phyloP scores from a whole-genome alignment of 2,797 vertebrate species.

The Aulostomus chinensis region DNA sequence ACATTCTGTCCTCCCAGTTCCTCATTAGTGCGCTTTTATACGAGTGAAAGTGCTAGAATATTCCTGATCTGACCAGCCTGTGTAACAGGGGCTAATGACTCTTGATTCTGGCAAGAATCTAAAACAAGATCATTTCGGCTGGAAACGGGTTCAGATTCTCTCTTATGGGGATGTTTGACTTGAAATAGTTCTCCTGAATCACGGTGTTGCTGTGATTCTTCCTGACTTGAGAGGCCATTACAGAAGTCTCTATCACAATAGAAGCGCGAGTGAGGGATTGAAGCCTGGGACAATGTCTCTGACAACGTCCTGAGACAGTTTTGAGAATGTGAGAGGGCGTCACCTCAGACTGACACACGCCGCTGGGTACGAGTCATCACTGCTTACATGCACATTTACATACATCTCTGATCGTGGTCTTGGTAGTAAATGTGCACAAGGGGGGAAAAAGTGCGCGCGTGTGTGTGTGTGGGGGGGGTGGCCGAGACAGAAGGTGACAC shows the following conservation, averaged over 20 bases:
- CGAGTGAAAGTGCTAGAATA: no score
- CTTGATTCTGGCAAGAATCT: no score
- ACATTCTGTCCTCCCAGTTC: no score
- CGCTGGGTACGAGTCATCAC: slow-evolving; percentile 15
- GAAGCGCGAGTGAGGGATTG: no score
- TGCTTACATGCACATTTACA: slow-evolving; percentile 7
- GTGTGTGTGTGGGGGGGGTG: background rate
- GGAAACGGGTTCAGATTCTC: no score
- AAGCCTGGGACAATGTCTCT: background rate
- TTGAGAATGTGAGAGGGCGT: slow-evolving; percentile 22
- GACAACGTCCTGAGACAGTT: background rate
- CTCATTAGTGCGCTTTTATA: no score
- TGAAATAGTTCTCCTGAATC: no score
- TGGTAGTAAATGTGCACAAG: slow-evolving; percentile 22
- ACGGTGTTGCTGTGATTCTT: background rate
- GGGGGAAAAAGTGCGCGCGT: background rate
- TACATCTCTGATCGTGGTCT: slow-evolving; percentile 28
- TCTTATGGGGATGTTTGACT: no score
- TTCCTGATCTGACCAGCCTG: no score
- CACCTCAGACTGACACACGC: slow-evolving; percentile 17
- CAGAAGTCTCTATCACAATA: background rate
- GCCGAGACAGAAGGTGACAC: background rate
- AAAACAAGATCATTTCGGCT: no score
- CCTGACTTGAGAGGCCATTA: background rate
- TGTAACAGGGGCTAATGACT: no score